phyloP scores from a whole-genome alignment of 2,888 invertebrate genomes.

The Netelia fuscicornis region DNA sequence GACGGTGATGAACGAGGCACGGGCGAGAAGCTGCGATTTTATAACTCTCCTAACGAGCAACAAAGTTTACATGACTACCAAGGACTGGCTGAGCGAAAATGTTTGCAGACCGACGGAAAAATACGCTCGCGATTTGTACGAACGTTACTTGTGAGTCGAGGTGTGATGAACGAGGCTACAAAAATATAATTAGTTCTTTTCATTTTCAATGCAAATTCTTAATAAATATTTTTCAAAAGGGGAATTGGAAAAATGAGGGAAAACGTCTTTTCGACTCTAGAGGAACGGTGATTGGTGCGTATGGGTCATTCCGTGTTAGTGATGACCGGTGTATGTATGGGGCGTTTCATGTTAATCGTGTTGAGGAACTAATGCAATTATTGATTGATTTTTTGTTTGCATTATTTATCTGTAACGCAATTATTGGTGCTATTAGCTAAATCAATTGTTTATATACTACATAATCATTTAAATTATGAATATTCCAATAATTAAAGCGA shows the following conservation, averaged over 20 bases:
- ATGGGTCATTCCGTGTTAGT: background rate
- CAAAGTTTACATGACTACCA: conserved; percentile 79
- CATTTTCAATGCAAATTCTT: too few relatives aligned
- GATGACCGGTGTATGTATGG: background rate
- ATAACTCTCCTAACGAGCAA: conserved; percentile 82
- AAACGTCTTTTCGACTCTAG: background rate
- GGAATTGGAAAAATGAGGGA: too few relatives aligned
- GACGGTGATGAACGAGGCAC: conserved; percentile 76
- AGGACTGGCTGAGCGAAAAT: conserved; percentile 80
- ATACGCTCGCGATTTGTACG: conserved; percentile 71
- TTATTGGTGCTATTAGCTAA: too few relatives aligned
- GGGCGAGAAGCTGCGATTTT: conserved; percentile 79
- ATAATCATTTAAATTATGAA: background rate
- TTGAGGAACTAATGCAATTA: conserved; percentile 1
- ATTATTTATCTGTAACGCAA: background rate
- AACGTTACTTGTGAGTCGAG: conserved; percentile 76
- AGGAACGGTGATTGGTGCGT: background rate
- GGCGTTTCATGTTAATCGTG: background rate
- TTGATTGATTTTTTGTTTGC: background rate
- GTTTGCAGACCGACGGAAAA: conserved; percentile 76
- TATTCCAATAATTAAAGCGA: too few relatives aligned
- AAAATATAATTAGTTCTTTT: too few relatives aligned
- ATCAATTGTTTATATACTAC: background rate
- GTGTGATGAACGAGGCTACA: too few relatives aligned
- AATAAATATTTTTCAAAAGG: too few relatives aligned